Evolutionary conservation across 2,113 vertebrate species (phyloP).

Genomic region (Elephas maximus): DNA sequence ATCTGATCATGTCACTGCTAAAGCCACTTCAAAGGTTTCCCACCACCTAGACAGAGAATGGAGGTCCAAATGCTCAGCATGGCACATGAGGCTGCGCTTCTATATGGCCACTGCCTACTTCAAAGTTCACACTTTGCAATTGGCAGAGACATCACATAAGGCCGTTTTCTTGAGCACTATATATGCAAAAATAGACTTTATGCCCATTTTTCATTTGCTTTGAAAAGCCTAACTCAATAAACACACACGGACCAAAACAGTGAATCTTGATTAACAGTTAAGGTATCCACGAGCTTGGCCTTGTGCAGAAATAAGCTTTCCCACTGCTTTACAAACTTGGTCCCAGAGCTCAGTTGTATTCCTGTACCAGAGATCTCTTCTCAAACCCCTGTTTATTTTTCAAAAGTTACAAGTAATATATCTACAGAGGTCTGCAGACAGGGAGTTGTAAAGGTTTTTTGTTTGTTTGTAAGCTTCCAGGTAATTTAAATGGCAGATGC

Average conservation of each 20-base stretch:
- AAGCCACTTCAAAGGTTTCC: conserved; percentile 4
- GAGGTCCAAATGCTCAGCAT: not conserved
- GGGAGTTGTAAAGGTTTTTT: not conserved
- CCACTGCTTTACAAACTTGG: not conserved
- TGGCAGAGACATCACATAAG: not conserved
- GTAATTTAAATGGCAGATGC: not conserved
- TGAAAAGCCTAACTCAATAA: conserved; percentile 10
- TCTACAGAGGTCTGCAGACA: not conserved
- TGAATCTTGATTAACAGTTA: not conserved
- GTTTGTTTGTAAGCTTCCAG: conserved; percentile 2
- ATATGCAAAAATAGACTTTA: not conserved
- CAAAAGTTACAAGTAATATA: not conserved
- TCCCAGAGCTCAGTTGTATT: not conserved
- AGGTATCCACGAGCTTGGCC: not conserved
- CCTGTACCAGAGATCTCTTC: not conserved
- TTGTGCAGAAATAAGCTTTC: not conserved
- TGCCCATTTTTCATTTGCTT: not conserved
- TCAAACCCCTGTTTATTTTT: not conserved
- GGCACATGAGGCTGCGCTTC: not conserved
- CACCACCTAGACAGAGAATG: not conserved
- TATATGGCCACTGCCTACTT: not conserved
- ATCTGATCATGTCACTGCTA: not conserved
- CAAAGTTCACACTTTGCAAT: not conserved
- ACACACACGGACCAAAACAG: not conserved
- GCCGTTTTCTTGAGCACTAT: not conserved